Base-by-base conservation (phyloP, 2,113 vertebrate species). In the Catharus bicknelli region DNA sequence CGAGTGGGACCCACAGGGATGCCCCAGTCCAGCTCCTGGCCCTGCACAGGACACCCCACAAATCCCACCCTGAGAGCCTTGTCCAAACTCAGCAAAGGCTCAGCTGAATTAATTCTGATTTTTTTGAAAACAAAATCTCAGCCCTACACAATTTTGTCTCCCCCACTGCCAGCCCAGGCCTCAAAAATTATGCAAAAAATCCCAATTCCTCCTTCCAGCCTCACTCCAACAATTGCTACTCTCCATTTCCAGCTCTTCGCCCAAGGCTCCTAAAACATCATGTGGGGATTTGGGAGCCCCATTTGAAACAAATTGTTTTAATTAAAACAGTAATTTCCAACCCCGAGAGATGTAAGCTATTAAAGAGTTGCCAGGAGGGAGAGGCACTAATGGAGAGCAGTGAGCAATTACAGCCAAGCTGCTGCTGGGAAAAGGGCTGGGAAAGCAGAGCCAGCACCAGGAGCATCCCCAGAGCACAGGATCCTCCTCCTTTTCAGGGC, bases 301-400 rank as follows among this genome's bases (percentile, higher is more conserved):
- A 77, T 93, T 94, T 86, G 68, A 96, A 97, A 96, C 94, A 96
- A 97, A 97, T 94, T 93, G 95, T 95, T 97, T 97, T 97, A 97
- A 97, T 97, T 97, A 97, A 96, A 95, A 67, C 64, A 96, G 94
- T 95, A 89, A 95, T 97, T 97, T 88, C 79, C 93, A 93, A 86
- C 91, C 97, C 81, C 69, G 16, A 90, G 97, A 96, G 97, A 95
- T 76, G 93, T 54, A 95, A 96, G 95, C 93, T 94, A 92, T 97
- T 94, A 94, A 90, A 88, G 72, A 95, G 72, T 27, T 96, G 95
- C 97, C 95, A 74, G 95, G 92, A 95, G 96, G 95, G 94, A 95
- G 95, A 95, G 93, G 32, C 47, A 4, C 92, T 97, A 82, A 96
- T 81, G 90, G 95, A 94, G 92, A 96, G 91, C 91, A 86, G 91